Evolutionary conservation across 2,888 invertebrate genomes (phyloP).

Genomic region (Zygothrica quintamaculata): DNA sequence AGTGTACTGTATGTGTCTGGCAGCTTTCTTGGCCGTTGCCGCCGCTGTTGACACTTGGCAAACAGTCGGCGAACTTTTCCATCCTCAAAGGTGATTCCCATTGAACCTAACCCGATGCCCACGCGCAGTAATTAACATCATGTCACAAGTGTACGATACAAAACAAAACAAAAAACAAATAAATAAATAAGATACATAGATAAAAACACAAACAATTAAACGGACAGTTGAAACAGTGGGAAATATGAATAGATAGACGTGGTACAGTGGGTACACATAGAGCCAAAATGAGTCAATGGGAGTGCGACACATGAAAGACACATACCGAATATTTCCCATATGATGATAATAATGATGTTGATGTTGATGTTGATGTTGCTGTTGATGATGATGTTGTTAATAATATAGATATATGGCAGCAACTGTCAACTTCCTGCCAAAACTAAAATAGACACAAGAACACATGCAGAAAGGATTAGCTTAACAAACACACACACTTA

Average conservation of each 20-base stretch:
- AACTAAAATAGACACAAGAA: conserved; percentile 38
- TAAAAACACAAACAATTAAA: conserved; percentile 43
- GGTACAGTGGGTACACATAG: not conserved
- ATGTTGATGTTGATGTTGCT: conserved; percentile 35
- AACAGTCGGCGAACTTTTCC: conserved; percentile 74
- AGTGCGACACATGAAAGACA: conserved; percentile 69
- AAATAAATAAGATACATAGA: conserved; percentile 68
- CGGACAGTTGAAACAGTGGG: conserved; percentile 8
- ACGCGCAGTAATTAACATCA: conserved; percentile 80
- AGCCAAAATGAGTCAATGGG: conserved; percentile 8
- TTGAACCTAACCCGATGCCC: conserved; percentile 26
- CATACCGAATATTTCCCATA: conserved; percentile 73
- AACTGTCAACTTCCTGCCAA: conserved; percentile 68
- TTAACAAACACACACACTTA: conserved; percentile 36
- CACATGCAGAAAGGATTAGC: conserved; percentile 74
- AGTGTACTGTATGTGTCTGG: conserved; percentile 32
- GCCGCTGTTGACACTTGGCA: conserved; percentile 68
- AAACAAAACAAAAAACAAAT: conserved; percentile 73
- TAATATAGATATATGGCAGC: conserved; percentile 59
- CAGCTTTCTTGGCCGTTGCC: conserved; percentile 65
- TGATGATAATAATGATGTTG: conserved; percentile 27
- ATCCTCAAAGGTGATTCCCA: conserved; percentile 72
- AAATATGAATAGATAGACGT: not conserved
- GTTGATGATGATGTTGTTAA: conserved; percentile 40
- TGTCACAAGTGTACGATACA: conserved; percentile 76